Evolutionary conservation across 2,888 invertebrate genomes (phyloP).

Genomic region (Loripinus fragilis): DNA sequence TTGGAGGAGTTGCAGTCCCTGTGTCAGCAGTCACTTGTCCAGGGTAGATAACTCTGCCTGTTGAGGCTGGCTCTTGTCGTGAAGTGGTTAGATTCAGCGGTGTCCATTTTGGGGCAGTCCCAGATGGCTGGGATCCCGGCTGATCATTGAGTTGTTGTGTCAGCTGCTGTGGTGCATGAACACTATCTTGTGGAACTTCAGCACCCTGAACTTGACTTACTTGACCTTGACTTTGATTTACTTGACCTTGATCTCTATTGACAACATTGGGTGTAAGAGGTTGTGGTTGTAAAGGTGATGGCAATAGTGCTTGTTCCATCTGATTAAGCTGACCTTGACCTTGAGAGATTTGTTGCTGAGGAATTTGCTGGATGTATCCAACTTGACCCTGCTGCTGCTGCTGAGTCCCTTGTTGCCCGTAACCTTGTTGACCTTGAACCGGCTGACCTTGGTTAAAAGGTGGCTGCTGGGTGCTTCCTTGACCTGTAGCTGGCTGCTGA

Average conservation of each 20-base stretch:
- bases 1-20: background rate
- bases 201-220: background rate
- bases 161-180: background rate
- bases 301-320: slow-evolving; percentile 4
- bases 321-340: slow-evolving; percentile 30
- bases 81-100: background rate
- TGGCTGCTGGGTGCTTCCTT: background rate
- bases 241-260: too few relatives aligned
- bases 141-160: slow-evolving; percentile 6
- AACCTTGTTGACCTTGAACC: slow-evolving; percentile 17
- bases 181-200: background rate
- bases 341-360: slow-evolving; percentile 5
- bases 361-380: background rate
- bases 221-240: slow-evolving; percentile 11
- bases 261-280: background rate
- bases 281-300: slow-evolving; percentile 3
- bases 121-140: background rate
- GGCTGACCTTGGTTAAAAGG: background rate
- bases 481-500: background rate
- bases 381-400: background rate
- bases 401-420: background rate
- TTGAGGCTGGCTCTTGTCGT: background rate
- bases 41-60: slow-evolving; percentile 20
- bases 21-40: background rate
- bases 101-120: background rate